Evolutionary conservation across 2,888 invertebrate genomes (phyloP), one percentile per base, ranked within the genome.

Genomic region (Brachyptera risi): DNA sequence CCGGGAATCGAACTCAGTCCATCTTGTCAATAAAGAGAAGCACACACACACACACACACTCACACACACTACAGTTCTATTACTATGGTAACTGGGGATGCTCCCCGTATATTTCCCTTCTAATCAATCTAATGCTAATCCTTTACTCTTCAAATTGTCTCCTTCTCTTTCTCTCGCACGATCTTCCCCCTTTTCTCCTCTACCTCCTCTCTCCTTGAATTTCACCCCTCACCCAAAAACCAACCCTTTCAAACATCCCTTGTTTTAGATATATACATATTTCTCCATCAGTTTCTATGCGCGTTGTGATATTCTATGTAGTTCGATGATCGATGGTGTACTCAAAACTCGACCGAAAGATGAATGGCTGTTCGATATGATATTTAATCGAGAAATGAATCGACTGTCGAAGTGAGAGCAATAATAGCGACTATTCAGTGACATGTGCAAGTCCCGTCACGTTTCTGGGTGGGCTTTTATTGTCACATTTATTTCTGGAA

Each of bases 201-300:
- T 19, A 17, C 27, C 21, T 9, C 54, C 54, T n/a, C 35, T 37
- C 21, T 35, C 54, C 37, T 11, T 5, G 31, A 5, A n/a, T n/a
- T n/a, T 31, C 31, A 31, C 31, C 31, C 31, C 31, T 31, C 7
- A 7, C 31, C 31, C 7, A 31, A 5, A 31, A n/a, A n/a, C n/a
- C n/a, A n/a, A n/a, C n/a, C n/a, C n/a, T n/a, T n/a, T n/a, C n/a
- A n/a, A n/a, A n/a, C n/a, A 21, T 50, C 26, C 23, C 51, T 58
- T 49, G 37, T 49, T 24, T 21, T 24, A 49, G 49, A 37, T 50
- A n/a, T n/a, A n/a, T n/a, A n/a, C n/a, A 60, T 60, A 60, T 60
- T 60, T 60, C 60, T 60, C 60, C 49, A 56, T 56, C 56, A 56
- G 21, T 19, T n/a, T 44, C 44, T 17, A 21, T 44, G 21, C 44